phyloP scores from a whole-genome alignment of 1,140 invertebrate species.

The Elysia chlorotica region DNA sequence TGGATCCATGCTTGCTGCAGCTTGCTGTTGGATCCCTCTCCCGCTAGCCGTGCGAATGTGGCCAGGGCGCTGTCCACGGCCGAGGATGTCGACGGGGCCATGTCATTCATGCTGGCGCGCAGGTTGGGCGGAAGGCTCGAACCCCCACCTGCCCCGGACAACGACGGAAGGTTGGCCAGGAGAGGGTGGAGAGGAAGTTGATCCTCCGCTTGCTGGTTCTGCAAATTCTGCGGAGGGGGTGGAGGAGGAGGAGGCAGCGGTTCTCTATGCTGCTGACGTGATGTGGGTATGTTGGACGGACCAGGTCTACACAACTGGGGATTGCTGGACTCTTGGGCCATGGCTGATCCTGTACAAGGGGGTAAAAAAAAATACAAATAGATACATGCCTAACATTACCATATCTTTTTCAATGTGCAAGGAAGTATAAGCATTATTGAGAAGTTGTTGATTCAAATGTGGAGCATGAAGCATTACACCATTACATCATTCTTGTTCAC shows the following conservation, averaged over 20 bases:
- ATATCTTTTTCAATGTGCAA: too few relatives aligned
- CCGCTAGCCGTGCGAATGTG: neutral
- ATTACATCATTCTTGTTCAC: too few relatives aligned
- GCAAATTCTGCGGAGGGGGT: too few relatives aligned
- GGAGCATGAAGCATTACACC: too few relatives aligned
- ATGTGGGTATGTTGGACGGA: conserved; percentile 6
- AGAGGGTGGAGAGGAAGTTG: neutral
- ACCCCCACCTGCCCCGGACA: neutral
- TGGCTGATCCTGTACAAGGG: too few relatives aligned
- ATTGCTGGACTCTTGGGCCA: too few relatives aligned
- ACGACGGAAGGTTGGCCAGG: neutral
- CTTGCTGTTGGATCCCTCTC: neutral
- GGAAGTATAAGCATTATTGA: too few relatives aligned
- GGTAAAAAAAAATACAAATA: too few relatives aligned
- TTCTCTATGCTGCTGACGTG: neutral
- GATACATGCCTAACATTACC: too few relatives aligned
- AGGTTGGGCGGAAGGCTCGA: conserved; percentile 1
- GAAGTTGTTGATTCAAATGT: too few relatives aligned
- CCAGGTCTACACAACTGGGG: neutral
- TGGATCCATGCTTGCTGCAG: neutral
- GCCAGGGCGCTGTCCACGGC: conserved; percentile 11
- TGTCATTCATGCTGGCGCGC: neutral
- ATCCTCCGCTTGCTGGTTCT: too few relatives aligned
- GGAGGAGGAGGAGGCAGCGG: too few relatives aligned
- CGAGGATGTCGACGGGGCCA: neutral